These are phyloP conservation scores for Ommatoiulus sabulosus DNA, from an alignment of 2,888 invertebrate genomes.

Conservation along the genomic window DNA sequence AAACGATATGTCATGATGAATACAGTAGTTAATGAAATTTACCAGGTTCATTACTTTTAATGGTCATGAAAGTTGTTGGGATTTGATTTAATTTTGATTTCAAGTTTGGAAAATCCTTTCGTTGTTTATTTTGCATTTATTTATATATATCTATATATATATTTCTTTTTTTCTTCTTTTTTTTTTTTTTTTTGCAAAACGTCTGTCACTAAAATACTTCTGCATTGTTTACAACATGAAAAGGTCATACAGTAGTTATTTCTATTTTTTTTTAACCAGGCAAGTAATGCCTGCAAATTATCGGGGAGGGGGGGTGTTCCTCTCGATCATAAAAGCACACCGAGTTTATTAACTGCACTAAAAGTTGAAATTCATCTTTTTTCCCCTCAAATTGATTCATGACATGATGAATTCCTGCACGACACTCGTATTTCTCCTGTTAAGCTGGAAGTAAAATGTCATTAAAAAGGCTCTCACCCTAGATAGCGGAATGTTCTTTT, in stretches of 20 bases:
- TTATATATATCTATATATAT: too few relatives aligned
- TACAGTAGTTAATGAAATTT: not conserved
- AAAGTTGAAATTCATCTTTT: not conserved
- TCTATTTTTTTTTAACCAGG: not conserved
- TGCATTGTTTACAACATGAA: too few relatives aligned
- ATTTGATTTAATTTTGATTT: not conserved
- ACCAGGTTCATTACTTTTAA: not conserved
- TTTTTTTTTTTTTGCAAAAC: too few relatives aligned
- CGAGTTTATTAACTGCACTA: not conserved
- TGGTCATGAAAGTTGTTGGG: not conserved
- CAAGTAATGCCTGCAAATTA: not conserved
- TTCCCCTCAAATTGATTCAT: not conserved
- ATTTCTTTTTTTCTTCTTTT: too few relatives aligned
- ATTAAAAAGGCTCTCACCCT: not conserved
- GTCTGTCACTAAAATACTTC: too few relatives aligned
- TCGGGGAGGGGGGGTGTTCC: not conserved
- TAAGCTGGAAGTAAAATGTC: not conserved
- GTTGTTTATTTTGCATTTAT: too few relatives aligned
- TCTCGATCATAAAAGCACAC: not conserved
- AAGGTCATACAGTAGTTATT: too few relatives aligned
- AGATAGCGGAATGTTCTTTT: not conserved
- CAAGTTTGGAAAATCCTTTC: too few relatives aligned
- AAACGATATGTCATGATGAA: not conserved
- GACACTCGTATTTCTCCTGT: not conserved
- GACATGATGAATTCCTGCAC: not conserved